Conservation (phyloP, 2,888 invertebrate species). For the Syrista parreyssii region DNA sequence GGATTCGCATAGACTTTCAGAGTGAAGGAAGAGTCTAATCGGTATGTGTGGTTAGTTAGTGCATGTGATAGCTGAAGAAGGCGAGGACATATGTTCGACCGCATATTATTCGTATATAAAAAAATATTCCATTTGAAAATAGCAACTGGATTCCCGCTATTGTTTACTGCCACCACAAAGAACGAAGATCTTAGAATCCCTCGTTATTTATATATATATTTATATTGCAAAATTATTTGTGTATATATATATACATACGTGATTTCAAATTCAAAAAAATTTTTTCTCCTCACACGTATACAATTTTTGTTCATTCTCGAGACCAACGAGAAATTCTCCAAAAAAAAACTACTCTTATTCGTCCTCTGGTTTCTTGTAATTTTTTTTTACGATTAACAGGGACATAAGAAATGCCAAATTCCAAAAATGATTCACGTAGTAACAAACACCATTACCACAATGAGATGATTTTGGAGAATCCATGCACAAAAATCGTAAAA, state of each 20-base stretch:
- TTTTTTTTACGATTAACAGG: background rate
- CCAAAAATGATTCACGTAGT: background rate
- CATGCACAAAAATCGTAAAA: background rate
- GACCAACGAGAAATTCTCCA: background rate
- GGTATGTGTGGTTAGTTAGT: slow-evolving; percentile 22
- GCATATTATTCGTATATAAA: background rate
- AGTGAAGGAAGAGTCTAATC: background rate
- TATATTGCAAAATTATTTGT: background rate
- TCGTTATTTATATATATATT: background rate
- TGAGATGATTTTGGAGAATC: background rate
- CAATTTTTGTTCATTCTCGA: background rate
- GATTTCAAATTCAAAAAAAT: background rate
- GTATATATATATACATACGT: background rate
- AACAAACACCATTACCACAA: background rate
- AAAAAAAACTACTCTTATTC: background rate
- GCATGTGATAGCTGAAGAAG: slow-evolving; percentile 23
- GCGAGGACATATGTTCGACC: slow-evolving; percentile 12
- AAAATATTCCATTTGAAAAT: background rate
- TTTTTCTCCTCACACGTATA: background rate
- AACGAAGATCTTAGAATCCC: background rate
- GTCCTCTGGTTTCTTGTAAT: background rate
- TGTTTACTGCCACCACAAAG: background rate
- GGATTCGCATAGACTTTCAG: background rate
- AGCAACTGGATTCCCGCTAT: background rate
- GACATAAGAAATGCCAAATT: background rate